Evolutionary conservation across 2,113 vertebrate genomes (phyloP).

Genomic region (Rhabdornis inornatus): DNA sequence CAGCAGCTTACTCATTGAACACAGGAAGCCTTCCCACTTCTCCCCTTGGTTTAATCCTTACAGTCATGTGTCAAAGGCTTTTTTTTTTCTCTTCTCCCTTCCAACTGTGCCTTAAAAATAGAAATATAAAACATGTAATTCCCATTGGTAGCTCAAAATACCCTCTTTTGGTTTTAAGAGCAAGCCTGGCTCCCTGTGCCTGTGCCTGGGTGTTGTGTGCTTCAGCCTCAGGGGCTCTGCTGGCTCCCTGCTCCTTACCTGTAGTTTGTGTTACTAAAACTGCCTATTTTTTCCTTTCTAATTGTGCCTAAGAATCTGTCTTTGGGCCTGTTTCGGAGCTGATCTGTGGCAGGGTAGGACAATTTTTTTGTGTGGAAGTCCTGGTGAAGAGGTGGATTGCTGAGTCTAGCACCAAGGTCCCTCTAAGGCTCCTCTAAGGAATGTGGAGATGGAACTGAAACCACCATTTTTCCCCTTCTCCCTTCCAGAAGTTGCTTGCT

Average conservation of each 20-base stretch:
- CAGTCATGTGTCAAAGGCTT: background rate
- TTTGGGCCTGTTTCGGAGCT: background rate
- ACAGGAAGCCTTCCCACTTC: background rate
- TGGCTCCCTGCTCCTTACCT: background rate
- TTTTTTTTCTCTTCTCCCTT: background rate
- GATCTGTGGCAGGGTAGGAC: background rate
- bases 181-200: background rate
- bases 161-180: background rate
- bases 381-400: background rate
- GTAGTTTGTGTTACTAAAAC: background rate
- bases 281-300: background rate
- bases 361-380: background rate
- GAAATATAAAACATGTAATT: background rate
- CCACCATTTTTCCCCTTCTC: background rate
- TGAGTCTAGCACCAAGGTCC: background rate
- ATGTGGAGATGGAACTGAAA: background rate
- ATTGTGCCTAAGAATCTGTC: background rate
- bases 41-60: background rate
- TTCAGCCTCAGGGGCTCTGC: background rate
- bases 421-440: background rate
- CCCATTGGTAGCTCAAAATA: background rate
- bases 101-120: background rate
- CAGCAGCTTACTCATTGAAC: slow-evolving; percentile 18
- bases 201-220: rapidly evolving
- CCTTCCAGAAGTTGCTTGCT: background rate